Conservation (phyloP, 2,113 vertebrate species). For the Misgurnus mizolepis region DNA sequence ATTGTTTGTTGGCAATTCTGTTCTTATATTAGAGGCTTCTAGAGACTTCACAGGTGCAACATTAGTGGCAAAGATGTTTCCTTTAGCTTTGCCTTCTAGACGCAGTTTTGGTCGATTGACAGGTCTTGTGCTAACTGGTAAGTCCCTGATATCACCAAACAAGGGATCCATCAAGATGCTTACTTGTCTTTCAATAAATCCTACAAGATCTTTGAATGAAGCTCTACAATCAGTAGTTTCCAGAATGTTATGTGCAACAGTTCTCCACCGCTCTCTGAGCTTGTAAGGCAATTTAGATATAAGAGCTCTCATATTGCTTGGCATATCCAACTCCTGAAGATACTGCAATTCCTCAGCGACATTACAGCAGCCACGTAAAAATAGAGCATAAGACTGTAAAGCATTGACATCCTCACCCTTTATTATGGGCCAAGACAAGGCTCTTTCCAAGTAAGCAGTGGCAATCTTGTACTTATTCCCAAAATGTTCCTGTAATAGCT, state of each 20-base stretch:
- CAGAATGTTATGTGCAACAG: no score
- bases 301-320: not conserved
- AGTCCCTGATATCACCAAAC: no score
- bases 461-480: slow-evolving; percentile 16
- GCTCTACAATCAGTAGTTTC: no score
- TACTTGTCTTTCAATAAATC: no score
- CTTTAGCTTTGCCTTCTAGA: not conserved
- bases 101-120: not conserved
- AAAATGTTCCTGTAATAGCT: not conserved
- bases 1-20: not conserved
- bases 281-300: no score
- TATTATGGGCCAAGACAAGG: slow-evolving; percentile 16
- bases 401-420: slow-evolving; percentile 28
- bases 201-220: no score
- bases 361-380: slow-evolving; percentile 22
- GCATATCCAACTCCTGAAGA: slow-evolving; percentile 18
- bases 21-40: not conserved
- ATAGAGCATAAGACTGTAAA: slow-evolving; percentile 16
- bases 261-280: no score
- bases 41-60: not conserved
- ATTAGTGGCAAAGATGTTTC: slow-evolving; percentile 12
- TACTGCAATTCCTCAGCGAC: not conserved
- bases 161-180: no score
- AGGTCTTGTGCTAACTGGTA: not conserved
- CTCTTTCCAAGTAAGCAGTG: slow-evolving; percentile 21